These are phyloP conservation scores for Portunus trituberculatus DNA, from an alignment of 1,140 invertebrate species.

Conservation along the genomic window DNA sequence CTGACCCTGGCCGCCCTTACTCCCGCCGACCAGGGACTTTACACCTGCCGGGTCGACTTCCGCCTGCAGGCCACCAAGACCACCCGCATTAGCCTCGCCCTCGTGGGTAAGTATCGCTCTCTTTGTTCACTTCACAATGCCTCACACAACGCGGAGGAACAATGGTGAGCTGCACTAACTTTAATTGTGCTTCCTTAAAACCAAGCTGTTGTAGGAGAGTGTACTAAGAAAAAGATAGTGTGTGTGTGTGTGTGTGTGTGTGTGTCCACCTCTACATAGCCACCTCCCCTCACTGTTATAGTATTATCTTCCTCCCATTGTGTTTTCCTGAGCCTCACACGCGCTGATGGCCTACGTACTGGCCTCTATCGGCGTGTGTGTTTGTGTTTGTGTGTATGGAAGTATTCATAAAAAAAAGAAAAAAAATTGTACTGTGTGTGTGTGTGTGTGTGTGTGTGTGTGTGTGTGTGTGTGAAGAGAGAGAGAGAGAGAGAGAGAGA, in stretches of 20 bases:
- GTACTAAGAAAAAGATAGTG: background rate
- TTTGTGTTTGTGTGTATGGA: background rate
- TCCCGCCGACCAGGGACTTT: slow-evolving; percentile 31
- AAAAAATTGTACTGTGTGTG: background rate
- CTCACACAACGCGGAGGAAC: background rate
- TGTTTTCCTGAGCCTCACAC: background rate
- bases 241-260: background rate
- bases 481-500: too few relatives aligned
- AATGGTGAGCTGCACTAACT: background rate
- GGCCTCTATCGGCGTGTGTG: background rate
- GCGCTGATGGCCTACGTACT: background rate
- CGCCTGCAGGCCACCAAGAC: slow-evolving; percentile 45
- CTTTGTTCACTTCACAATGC: background rate
- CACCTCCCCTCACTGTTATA: background rate
- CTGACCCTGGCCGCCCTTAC: background rate
- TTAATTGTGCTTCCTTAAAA: background rate
- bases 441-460: background rate
- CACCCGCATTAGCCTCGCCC: slow-evolving; percentile 32
- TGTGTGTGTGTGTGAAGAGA: background rate
- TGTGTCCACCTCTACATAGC: background rate
- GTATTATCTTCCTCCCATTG: background rate
- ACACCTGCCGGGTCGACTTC: slow-evolving; percentile 51
- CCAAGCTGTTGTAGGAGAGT: background rate
- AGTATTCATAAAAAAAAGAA: background rate
- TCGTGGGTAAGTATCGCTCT: background rate